A percentile compares a stretch with the other conserved stretches of the same genome.
These are phyloP conservation scores for Psococerastis gibbosa DNA, from an alignment of 2,888 invertebrate genomes.

Conservation along the genomic window DNA sequence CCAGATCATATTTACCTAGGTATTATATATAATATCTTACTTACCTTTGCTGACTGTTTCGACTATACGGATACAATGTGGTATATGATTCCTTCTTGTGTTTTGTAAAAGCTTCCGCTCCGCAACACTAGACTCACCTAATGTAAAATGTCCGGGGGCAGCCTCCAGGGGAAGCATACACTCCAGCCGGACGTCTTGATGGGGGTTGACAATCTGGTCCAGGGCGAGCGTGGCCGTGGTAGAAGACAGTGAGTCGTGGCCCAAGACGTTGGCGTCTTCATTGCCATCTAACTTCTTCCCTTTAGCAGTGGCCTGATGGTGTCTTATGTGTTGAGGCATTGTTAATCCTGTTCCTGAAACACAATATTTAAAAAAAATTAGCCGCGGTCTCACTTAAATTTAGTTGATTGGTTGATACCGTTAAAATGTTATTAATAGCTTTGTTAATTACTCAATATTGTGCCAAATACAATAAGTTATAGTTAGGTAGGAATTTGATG, in stretches of 20 bases:
- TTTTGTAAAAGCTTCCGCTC: no score
- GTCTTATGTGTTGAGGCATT: not conserved
- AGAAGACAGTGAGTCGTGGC: not conserved
- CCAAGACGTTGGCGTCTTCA: not conserved
- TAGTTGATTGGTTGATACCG: no score
- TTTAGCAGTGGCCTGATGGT: not conserved
- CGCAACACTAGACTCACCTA: conserved; percentile 1
- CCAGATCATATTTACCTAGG: no score
- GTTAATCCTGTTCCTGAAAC: conserved; percentile 6
- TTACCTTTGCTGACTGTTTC: no score
- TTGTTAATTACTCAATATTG: no score
- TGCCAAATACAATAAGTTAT: no score
- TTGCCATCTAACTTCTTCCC: not conserved
- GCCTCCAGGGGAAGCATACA: not conserved
- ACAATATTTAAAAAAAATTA: not conserved
- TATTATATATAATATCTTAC: no score
- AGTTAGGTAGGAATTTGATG: no score
- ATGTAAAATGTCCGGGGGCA: conserved; percentile 1
- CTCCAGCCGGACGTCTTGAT: conserved; percentile 3
- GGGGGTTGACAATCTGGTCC: not conserved
- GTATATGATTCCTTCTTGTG: no score
- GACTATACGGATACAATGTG: no score
- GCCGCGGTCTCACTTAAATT: no score
- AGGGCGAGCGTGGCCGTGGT: not conserved
- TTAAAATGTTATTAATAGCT: no score